These are phyloP conservation scores for Drosophila fungiperda DNA, from an alignment of 2,888 invertebrate genomes.

Conservation along the genomic window DNA sequence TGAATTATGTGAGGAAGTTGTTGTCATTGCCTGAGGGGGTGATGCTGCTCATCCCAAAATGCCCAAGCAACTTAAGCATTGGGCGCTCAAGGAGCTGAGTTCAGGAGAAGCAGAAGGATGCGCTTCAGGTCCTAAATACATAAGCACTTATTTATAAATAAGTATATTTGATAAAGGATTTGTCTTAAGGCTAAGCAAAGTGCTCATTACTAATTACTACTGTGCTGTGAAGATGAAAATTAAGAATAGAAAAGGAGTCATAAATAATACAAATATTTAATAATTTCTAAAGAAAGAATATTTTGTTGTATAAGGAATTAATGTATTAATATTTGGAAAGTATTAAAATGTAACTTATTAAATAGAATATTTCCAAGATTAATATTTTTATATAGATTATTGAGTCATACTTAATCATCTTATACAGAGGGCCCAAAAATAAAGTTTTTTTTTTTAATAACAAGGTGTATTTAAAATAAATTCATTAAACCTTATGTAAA, in stretches of 20 bases:
- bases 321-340: no score
- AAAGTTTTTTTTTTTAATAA: not conserved
- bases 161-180: not conserved
- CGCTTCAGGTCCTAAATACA: slow-evolving; percentile 11
- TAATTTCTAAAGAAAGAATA: not conserved
- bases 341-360: no score
- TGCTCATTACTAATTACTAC: not conserved
- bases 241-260: not conserved
- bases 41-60: slow-evolving; percentile 11
- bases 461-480: not conserved
- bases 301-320: not conserved
- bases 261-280: not conserved
- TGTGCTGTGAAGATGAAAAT: not conserved
- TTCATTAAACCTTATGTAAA: not conserved
- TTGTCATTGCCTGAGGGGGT: slow-evolving; percentile 39
- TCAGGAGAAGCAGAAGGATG: slow-evolving; percentile 2
- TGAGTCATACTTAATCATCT: not conserved
- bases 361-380: not conserved
- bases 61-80: slow-evolving; percentile 11
- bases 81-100: not conserved
- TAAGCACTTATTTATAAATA: not conserved
- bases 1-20: slow-evolving; percentile 73
- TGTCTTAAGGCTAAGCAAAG: not conserved
- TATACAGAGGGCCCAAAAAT: not conserved
- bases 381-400: not conserved